phyloP scores from a whole-genome alignment of 1,140 invertebrate species.

The Pygmarrhopalites habei region DNA sequence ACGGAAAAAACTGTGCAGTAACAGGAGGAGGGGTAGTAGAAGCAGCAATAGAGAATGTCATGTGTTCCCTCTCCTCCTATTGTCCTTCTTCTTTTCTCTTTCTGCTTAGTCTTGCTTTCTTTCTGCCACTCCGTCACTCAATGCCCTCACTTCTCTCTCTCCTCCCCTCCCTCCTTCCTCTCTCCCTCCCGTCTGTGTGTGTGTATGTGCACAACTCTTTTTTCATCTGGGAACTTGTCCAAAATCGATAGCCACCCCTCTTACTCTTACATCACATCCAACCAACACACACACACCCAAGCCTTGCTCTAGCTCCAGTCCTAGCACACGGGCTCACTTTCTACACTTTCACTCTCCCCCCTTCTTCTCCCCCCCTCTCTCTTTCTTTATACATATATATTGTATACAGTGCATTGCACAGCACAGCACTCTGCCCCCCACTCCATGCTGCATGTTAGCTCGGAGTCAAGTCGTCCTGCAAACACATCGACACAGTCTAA shows the following conservation, averaged over 20 bases:
- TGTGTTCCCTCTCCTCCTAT: not conserved
- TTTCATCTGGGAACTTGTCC: slow-evolving; percentile 19
- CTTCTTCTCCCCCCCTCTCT: not conserved
- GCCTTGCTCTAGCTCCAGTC: not conserved
- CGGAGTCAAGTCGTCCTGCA: too few relatives aligned
- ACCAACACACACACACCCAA: not conserved
- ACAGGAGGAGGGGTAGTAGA: not conserved
- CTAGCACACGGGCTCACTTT: not conserved
- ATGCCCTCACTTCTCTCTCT: not conserved
- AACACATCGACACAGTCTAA: too few relatives aligned
- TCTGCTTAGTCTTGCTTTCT: not conserved
- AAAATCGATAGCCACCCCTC: slow-evolving; percentile 22
- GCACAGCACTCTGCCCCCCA: too few relatives aligned
- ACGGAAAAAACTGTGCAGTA: too few relatives aligned
- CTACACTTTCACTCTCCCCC: too few relatives aligned
- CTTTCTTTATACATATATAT: not conserved
- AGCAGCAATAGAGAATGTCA: too few relatives aligned
- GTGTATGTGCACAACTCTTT: slow-evolving; percentile 9
- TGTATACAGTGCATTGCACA: not conserved
- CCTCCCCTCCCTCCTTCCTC: not conserved
- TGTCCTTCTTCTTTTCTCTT: not conserved
- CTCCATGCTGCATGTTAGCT: too few relatives aligned
- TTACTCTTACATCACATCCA: not conserved
- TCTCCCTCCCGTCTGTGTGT: slow-evolving; percentile 10
- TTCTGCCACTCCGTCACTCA: slow-evolving; percentile 12